These are phyloP conservation scores for Cotesia typhae DNA, from an alignment of 1,140 invertebrate species.

Conservation along the genomic window DNA sequence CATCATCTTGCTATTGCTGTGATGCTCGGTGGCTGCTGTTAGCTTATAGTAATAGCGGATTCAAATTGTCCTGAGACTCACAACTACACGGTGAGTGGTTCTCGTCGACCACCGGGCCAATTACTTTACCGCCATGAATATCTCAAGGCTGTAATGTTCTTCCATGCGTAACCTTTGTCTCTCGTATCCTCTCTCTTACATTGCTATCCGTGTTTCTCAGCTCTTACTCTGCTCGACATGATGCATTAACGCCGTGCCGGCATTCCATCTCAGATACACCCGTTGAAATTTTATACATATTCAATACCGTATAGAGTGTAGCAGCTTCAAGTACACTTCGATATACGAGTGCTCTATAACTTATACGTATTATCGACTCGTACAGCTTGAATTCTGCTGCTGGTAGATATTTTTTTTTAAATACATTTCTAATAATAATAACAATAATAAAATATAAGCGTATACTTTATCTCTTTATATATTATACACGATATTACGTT, in stretches of 20 bases:
- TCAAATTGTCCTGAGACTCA: slow-evolving; percentile 19
- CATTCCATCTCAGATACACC: slow-evolving; percentile 9
- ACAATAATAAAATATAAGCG: too few relatives aligned
- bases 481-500: too few relatives aligned
- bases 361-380: too few relatives aligned
- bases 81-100: background rate
- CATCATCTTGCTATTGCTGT: background rate
- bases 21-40: too few relatives aligned
- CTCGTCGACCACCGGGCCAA: slow-evolving; percentile 14
- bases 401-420: too few relatives aligned
- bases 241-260: slow-evolving; percentile 9
- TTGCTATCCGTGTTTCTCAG: background rate
- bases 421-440: too few relatives aligned
- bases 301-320: too few relatives aligned
- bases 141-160: slow-evolving; percentile 20
- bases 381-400: too few relatives aligned
- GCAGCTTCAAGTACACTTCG: too few relatives aligned
- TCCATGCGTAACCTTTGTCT: slow-evolving; percentile 24
- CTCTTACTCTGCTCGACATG: background rate
- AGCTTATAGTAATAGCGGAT: background rate
- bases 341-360: too few relatives aligned
- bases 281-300: too few relatives aligned
- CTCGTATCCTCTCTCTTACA: background rate
- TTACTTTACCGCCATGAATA: slow-evolving; percentile 26
- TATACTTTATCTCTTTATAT: too few relatives aligned